Conservation (phyloP, 2,797 vertebrate genomes). For the Distichodus sexfasciatus region DNA sequence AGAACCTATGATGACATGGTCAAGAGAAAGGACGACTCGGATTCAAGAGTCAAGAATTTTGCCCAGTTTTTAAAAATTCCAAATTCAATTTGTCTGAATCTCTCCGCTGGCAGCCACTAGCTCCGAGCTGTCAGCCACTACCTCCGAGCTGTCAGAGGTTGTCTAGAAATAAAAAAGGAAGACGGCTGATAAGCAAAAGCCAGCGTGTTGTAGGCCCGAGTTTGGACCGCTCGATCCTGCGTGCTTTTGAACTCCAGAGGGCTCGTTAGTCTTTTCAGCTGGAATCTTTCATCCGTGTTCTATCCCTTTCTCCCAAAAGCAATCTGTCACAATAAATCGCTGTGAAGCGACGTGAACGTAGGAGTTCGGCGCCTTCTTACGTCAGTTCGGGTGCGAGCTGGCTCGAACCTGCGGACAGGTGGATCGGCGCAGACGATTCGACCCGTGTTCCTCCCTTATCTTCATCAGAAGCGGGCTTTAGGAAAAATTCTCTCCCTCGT, state of each 20-base stretch:
- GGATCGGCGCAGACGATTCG: constrained; percentile 39
- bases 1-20: constrained; percentile 7
- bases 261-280: constrained; percentile 55
- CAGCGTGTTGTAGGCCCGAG: background rate
- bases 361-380: constrained; percentile 36
- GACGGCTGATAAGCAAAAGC: background rate
- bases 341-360: background rate
- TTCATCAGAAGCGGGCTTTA: background rate
- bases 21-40: constrained; percentile 16
- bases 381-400: constrained; percentile 47
- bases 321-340: constrained; percentile 56
- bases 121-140: background rate
- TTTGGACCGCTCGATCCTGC: constrained; percentile 45
- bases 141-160: background rate
- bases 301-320: constrained; percentile 51
- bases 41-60: too few species aligned
- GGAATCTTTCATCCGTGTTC: constrained; percentile 51
- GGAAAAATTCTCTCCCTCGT: constrained; percentile 3
- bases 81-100: too few species aligned
- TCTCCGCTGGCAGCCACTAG: background rate
- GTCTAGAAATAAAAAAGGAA: background rate
- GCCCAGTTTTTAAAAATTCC: too few species aligned
- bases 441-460: constrained; percentile 21
- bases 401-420: constrained; percentile 53
- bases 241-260: constrained; percentile 41